A percentile compares a stretch with the other conserved stretches of the same genome.
Evolutionary conservation across 2,113 vertebrate species (phyloP).

Genomic region (Tenebrosternarchus preto): DNA sequence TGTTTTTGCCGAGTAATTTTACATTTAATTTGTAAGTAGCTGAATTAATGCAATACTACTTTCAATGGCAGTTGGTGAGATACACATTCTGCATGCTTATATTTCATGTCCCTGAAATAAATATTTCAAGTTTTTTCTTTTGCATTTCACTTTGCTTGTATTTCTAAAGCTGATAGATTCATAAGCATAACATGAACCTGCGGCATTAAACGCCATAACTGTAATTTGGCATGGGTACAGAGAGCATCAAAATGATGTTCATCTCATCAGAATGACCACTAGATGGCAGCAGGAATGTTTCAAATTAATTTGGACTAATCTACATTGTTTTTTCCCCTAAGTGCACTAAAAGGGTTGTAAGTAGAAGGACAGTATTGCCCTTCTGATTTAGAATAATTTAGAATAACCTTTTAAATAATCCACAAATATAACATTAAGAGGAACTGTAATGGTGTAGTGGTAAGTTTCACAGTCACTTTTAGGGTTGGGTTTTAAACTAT

Average conservation of each 20-base stretch:
- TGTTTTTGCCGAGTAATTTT: too few relatives aligned
- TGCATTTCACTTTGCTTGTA: not conserved
- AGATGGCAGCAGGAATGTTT: constrained; percentile 70
- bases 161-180: not conserved
- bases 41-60: too few relatives aligned
- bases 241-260: not conserved
- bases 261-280: constrained; percentile 53
- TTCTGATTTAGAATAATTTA: not conserved
- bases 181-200: not conserved
- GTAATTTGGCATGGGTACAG: not conserved
- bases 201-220: not conserved
- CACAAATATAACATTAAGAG: not conserved
- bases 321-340: constrained; percentile 54
- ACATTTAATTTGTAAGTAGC: too few relatives aligned
- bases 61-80: too few relatives aligned
- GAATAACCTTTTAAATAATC: not conserved
- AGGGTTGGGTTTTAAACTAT: not conserved
- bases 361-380: not conserved
- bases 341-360: not conserved
- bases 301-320: constrained; percentile 18
- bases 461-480: not conserved
- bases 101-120: not conserved
- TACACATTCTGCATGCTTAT: too few relatives aligned
- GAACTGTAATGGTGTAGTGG: not conserved
- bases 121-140: too few relatives aligned